A percentile compares a stretch with the other conserved stretches of the same genome.
phyloP scores from a whole-genome alignment of 2,797 vertebrate genomes.

The Liasis olivaceus region DNA sequence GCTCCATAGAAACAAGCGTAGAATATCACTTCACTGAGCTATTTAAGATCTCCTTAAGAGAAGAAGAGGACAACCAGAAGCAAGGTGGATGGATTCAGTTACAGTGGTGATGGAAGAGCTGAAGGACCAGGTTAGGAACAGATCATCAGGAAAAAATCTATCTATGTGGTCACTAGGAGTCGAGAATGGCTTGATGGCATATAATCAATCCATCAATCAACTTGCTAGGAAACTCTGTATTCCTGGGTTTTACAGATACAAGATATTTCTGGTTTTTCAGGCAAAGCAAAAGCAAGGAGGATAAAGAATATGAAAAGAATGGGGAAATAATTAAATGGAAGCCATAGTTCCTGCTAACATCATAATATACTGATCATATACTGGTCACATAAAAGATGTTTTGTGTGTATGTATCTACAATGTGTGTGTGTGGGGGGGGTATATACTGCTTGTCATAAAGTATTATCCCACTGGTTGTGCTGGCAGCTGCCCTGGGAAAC shows the following conservation, averaged over 20 bases:
- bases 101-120: background rate
- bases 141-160: background rate
- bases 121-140: background rate
- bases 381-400: background rate
- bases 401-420: background rate
- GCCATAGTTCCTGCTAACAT: background rate
- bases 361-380: background rate
- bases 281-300: background rate
- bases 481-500: background rate
- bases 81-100: background rate
- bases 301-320: background rate
- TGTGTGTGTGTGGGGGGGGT: background rate
- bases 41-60: background rate
- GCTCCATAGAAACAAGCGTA: background rate
- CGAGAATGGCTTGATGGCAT: background rate
- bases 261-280: constrained; percentile 24
- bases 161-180: background rate
- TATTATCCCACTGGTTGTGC: background rate
- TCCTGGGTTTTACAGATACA: background rate
- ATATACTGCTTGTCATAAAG: background rate
- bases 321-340: background rate
- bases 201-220: background rate
- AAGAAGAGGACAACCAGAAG: background rate
- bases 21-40: constrained; percentile 1
- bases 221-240: background rate